Evolutionary conservation across 2,888 invertebrate genomes (phyloP), one percentile per base, ranked within the genome.

Genomic region (Endotricha flammealis): DNA sequence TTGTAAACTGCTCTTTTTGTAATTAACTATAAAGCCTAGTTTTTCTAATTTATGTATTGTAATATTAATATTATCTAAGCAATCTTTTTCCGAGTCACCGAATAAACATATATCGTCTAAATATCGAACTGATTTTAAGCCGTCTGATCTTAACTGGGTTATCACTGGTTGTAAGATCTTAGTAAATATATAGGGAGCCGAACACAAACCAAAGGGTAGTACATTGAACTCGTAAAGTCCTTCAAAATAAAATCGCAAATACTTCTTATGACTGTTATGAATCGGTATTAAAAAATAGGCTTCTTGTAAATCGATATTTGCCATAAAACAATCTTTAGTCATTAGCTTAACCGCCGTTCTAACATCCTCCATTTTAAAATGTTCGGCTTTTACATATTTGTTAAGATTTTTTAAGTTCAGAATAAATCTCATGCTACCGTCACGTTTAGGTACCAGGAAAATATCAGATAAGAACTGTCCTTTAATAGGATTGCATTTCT

Each of bases 91-190:
- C 7, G 33, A 32, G 25, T 12, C 13, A 1, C 36, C 36, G 1
- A 44, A n/a, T 11, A 14, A 35, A 3, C 34, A 14, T 8, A 29
- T 31, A 9, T 44, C 39, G n/a, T 36, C 29, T 11, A 45, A 34
- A 12, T 38, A 38, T 28, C 23, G 12, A 5, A 32, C 32, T 6
- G 36, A 41, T 11, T 28, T 4, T 0, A 31, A 25, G 10, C 36
- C 36, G 7, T 25, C 7, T 14, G 24, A 29, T 30, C 39, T 20
- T 8, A 42, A 11, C 11, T 37, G 1, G n/a, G 39, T 12, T 6
- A 36, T 8, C 4, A 39, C 38, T 7, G 43, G 43, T 30, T 43
- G 17, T n/a, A 39, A 11, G 22, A 40, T 33, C 29, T 40, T 40
- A 7, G 41, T 41, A 12, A 40, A 40, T 16, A 33, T 34, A 29